These are phyloP conservation scores for Drosophila persimilis DNA, from an alignment of 1,140 invertebrate species.

Conservation along the genomic window DNA sequence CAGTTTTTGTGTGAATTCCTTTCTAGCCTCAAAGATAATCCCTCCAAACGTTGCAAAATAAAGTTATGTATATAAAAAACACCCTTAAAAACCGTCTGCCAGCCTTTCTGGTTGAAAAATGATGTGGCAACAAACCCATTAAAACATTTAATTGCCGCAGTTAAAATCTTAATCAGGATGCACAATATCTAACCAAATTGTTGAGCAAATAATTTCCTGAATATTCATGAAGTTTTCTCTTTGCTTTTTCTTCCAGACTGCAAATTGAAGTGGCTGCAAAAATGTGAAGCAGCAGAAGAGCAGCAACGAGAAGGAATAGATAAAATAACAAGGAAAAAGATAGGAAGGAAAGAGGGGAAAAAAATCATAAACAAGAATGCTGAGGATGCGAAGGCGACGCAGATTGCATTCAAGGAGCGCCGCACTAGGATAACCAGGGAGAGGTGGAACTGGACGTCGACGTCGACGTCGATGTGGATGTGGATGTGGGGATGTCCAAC, in stretches of 20 bases:
- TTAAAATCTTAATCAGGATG: neutral
- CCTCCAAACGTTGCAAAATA: too few relatives aligned
- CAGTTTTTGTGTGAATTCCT: too few relatives aligned
- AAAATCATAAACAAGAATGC: conserved; percentile 53
- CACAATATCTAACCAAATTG: conserved; percentile 29
- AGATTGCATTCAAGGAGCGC: conserved; percentile 55
- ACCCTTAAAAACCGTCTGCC: too few relatives aligned
- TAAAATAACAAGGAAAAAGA: neutral
- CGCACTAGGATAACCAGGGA: conserved; percentile 17
- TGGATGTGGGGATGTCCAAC: conserved; percentile 25
- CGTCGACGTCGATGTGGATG: conserved; percentile 27
- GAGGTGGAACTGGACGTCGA: conserved; percentile 19
- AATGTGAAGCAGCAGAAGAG: conserved; percentile 40
- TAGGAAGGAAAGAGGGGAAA: neutral
- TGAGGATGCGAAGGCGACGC: conserved; percentile 49
- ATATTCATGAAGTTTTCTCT: conserved; percentile 20
- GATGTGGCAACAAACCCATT: neutral
- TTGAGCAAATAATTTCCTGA: conserved; percentile 20
- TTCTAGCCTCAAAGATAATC: too few relatives aligned
- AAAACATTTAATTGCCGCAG: conserved; percentile 25
- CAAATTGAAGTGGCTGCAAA: conserved; percentile 61
- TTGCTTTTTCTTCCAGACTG: conserved; percentile 51
- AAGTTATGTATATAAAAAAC: too few relatives aligned
- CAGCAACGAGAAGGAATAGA: conserved; percentile 10
- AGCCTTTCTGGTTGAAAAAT: too few relatives aligned